Evolutionary conservation across 2,113 vertebrate species (phyloP), one percentile per base, ranked within the genome.

Genomic region (Petaurus breviceps): DNA sequence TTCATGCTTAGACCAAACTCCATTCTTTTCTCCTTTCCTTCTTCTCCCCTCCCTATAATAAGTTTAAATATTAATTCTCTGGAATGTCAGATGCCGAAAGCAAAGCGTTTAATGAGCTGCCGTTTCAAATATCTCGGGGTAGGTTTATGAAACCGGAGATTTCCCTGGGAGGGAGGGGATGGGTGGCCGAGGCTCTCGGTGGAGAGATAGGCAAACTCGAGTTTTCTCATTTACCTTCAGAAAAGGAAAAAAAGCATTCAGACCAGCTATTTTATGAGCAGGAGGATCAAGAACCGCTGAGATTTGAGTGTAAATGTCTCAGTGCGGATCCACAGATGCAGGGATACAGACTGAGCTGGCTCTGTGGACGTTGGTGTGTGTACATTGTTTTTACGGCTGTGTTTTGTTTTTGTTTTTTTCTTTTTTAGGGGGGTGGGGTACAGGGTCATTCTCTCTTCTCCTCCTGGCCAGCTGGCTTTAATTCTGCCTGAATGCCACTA

Each of bases 61-160:
- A 98, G 98, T 99, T 99, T 99, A 99, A 99, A 98, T 99, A 98
- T 99, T 99, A 99, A 99, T 99, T 99, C 98, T 98, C 98, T 98
- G 98, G 98, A 99, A 99, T 99, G 98, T 97, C 98, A 98, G 98
- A 98, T 98, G 98, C 98, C 99, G 98, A 98, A 97, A 99, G 98
- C 98, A 98, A 99, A 97, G 98, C 95, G 97, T 98, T 98, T 97
- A 98, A 98, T 97, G 97, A 97, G 98, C 97, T 96, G 98, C 97
- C 98, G 98, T 98, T 99, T 99, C 98, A 98, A 98, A 98, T 98
- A 97, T 98, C 98, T 98, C 94, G 98, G 97, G 98, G 97, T 97
- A 97, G 98, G 98, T 97, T 99, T 99, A 98, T 99, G 99, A 99
- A 99, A 99, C 96, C 98, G 98, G 98, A 99, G 99, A 98, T 98